Base-by-base conservation (phyloP, 2,113 vertebrate species). In the Lepus timidus region DNA sequence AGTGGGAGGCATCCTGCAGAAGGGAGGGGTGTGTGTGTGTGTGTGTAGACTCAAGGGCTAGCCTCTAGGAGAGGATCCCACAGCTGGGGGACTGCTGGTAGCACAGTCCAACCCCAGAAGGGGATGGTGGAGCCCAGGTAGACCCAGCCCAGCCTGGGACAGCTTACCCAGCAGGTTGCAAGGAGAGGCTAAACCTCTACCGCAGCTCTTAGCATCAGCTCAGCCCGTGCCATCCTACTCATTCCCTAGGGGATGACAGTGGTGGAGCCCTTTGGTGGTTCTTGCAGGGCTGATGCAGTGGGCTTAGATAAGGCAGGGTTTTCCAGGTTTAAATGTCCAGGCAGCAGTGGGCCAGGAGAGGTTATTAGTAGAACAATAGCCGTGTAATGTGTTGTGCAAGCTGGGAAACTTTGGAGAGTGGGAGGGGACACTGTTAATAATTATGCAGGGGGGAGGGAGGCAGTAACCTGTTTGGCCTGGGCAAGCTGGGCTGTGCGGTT, bases 381-480 rank as follows among this genome's bases (percentile, higher is more conserved):
- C 49, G 3, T 51, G n/a, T 76, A 27, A 55, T 55, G 22, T 62
- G 3, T 64, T 52, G 19, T 93, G 62, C 33, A 73, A 78, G 62
- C 33, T 23, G 25, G 67, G 49, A 23, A 44, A 9, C 33, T 80
- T 93, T 44, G 25, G 78, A 67, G 36, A 14, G 27, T 88, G 27
- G 58, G 73, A 44, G 14, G n/a, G 12, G 27, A 1, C 39, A 29
- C 52, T 9, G 0, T 70, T 68, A 76, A 67, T 86, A 90, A 81
- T 74, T 49, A 33, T 0, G 9, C 73, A 9, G 2, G 33, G 8
- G 1, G 22, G 25, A 7, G 1, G 0, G 19, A n/a, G 27, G 33
- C 55, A 52, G 0, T 70, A 23, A 44, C 73, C 68, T 31, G 19
- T 88, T 3, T 19, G 8, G 36, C 55, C 68, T 36, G 71, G 25